These are phyloP conservation scores for Theretra japonica DNA, from an alignment of 2,888 invertebrate genomes.

Conservation along the genomic window DNA sequence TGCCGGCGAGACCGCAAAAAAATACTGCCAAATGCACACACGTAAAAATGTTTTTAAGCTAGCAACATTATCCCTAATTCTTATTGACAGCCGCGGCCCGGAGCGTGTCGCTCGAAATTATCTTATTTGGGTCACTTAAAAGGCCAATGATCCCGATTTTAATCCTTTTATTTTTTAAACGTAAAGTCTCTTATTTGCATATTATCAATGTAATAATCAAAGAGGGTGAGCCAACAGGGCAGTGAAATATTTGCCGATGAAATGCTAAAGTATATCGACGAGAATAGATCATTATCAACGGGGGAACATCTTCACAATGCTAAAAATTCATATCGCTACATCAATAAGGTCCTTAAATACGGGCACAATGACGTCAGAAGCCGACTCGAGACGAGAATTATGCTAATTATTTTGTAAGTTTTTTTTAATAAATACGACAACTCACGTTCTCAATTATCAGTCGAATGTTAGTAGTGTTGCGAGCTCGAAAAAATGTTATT, in stretches of 20 bases:
- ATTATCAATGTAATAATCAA: constrained; percentile 77
- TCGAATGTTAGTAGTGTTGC: constrained; percentile 30
- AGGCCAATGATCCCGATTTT: constrained; percentile 71
- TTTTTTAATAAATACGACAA: constrained; percentile 3
- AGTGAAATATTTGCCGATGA: constrained; percentile 78
- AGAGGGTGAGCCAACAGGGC: constrained; percentile 73
- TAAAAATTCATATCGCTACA: constrained; percentile 42
- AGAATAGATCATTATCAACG: constrained; percentile 46
- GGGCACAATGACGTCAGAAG: neutral
- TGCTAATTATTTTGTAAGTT: constrained; percentile 16
- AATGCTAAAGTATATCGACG: constrained; percentile 41
- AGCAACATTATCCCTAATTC: constrained; percentile 77
- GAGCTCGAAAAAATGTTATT: constrained; percentile 28
- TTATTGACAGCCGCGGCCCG: constrained; percentile 72
- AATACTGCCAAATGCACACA: constrained; percentile 38
- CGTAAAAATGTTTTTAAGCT: constrained; percentile 56
- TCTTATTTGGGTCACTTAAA: constrained; percentile 80
- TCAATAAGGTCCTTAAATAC: constrained; percentile 26
- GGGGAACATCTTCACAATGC: constrained; percentile 47
- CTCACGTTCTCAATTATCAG: constrained; percentile 34
- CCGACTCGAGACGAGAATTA: constrained; percentile 7
- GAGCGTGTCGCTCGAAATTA: constrained; percentile 67
- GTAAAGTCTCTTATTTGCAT: constrained; percentile 76
- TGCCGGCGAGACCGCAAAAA: constrained; percentile 26
- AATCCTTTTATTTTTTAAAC: constrained; percentile 77